Evolutionary conservation across 2,888 invertebrate genomes (phyloP).

Genomic region (Lamellibrachia satsuma): DNA sequence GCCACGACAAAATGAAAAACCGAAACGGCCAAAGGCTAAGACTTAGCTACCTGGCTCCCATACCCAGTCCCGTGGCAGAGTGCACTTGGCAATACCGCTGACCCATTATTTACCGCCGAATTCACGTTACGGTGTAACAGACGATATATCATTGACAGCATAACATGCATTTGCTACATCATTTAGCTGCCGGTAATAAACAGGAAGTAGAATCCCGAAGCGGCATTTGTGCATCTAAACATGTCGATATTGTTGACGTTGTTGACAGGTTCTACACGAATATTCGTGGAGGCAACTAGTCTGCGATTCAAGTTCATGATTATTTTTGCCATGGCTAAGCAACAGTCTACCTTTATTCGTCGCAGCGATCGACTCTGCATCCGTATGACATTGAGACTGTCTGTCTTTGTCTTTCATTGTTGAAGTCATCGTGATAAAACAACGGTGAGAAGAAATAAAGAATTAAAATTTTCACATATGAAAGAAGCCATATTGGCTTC

Average conservation of each 20-base stretch:
- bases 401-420: conserved; percentile 9
- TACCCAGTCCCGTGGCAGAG: neutral
- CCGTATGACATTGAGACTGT: conserved; percentile 10
- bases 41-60: neutral
- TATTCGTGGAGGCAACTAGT: conserved; percentile 13
- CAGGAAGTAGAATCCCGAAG: neutral
- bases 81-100: neutral
- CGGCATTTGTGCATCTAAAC: neutral
- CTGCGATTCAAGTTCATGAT: conserved; percentile 13
- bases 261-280: conserved; percentile 11
- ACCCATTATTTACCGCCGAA: conserved; percentile 17
- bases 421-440: conserved; percentile 17
- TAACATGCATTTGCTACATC: neutral
- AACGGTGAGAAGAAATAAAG: conserved; percentile 13
- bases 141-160: neutral
- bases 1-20: neutral
- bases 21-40: neutral
- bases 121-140: neutral
- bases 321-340: neutral
- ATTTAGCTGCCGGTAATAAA: neutral
- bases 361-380: neutral
- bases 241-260: conserved; percentile 13
- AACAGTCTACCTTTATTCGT: neutral
- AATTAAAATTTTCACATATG: conserved; percentile 1
- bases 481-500: conserved; percentile 17